These are phyloP conservation scores for Cynodonichthys magdalenae DNA, from an alignment of 2,797 vertebrate species.

Conservation along the genomic window DNA sequence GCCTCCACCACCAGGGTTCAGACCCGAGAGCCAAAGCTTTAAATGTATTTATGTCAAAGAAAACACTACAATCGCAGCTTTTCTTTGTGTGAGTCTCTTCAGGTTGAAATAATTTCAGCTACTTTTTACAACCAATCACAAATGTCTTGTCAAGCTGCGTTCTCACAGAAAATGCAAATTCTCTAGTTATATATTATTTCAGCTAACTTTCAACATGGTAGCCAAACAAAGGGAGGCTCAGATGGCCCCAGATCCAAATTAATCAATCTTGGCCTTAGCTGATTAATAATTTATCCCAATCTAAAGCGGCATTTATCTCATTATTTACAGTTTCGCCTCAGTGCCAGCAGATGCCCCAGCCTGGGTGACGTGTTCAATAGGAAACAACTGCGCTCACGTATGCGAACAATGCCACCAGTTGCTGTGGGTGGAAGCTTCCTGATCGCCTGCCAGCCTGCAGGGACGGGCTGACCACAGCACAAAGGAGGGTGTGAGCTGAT, in stretches of 20 bases:
- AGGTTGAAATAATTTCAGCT: no score
- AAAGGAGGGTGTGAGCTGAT: conserved; percentile 66
- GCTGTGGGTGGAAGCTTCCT: conserved; percentile 64
- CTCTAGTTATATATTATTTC: conserved; percentile 3
- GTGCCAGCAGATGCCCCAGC: conserved; percentile 57
- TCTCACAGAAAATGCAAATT: no score
- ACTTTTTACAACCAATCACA: no score
- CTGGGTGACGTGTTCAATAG: conserved; percentile 21
- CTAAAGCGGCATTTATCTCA: conserved; percentile 8
- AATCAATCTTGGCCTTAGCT: conserved; percentile 11
- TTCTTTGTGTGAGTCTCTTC: no score
- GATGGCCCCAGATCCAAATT: conserved; percentile 50
- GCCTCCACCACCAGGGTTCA: no score
- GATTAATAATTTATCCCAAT: conserved; percentile 15
- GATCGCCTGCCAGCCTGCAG: conserved; percentile 58
- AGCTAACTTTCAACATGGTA: conserved; percentile 23
- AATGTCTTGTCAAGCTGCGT: no score
- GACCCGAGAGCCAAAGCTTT: no score
- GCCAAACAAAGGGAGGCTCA: conserved; percentile 52
- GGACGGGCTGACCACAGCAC: conserved; percentile 51
- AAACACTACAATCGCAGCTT: no score
- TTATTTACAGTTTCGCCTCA: conserved; percentile 19
- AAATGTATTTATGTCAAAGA: no score
- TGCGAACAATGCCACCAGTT: conserved; percentile 77
- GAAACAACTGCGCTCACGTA: conserved; percentile 52